Conservation (phyloP, 2,113 vertebrate species). For the Gnathonemus longibarbis region DNA sequence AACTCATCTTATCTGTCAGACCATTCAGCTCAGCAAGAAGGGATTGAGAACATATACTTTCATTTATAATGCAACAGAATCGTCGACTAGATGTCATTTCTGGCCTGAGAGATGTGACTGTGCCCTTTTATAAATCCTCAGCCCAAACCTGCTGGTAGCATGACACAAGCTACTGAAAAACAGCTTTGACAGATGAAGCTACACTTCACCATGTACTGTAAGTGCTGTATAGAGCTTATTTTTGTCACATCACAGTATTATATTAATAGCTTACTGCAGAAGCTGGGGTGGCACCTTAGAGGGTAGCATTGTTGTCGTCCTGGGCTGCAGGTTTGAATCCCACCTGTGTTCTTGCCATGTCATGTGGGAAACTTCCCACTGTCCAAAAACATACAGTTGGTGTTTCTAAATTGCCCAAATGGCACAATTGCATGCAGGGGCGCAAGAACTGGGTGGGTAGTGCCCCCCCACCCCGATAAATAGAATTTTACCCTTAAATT, state of each 20-base stretch:
- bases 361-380: background rate
- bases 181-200: background rate
- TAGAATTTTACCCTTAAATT: background rate
- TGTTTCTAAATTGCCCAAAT: background rate
- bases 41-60: background rate
- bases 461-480: background rate
- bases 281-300: background rate
- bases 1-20: background rate
- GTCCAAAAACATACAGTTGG: background rate
- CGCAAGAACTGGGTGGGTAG: background rate
- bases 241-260: background rate
- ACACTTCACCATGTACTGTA: background rate
- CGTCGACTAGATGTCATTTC: background rate
- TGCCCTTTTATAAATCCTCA: background rate
- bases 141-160: background rate
- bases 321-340: background rate
- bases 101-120: background rate
- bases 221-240: background rate
- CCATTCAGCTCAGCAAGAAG: background rate
- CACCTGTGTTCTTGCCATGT: background rate
- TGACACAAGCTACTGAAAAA: background rate
- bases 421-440: background rate
- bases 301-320: background rate
- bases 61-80: background rate
- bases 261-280: background rate